phyloP scores from a whole-genome alignment of 2,888 invertebrate genomes.

The Acrobasis suavella region DNA sequence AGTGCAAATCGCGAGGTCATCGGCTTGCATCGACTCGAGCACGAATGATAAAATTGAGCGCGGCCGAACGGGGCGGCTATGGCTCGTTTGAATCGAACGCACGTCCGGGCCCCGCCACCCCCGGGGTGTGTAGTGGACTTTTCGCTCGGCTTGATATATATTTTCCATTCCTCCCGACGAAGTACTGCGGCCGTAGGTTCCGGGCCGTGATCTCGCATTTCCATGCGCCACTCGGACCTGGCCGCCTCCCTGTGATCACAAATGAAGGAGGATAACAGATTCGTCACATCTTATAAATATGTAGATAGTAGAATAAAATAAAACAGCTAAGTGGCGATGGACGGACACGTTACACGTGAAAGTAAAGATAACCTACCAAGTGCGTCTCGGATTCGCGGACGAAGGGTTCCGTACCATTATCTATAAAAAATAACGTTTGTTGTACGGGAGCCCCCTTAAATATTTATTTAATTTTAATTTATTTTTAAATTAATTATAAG shows the following conservation, averaged over 20 bases:
- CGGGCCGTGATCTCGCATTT: slow-evolving; percentile 62
- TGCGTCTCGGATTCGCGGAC: too few species aligned
- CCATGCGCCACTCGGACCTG: slow-evolving; percentile 62
- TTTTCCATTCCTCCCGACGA: slow-evolving; percentile 78
- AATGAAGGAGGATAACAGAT: too few species aligned
- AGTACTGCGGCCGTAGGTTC: slow-evolving; percentile 69
- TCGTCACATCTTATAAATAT: too few species aligned
- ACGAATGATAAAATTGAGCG: slow-evolving; percentile 50
- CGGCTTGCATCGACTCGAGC: slow-evolving; percentile 38
- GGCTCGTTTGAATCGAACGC: slow-evolving; percentile 81
- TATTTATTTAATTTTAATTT: too few species aligned
- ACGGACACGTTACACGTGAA: too few species aligned
- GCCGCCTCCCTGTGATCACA: slow-evolving; percentile 31
- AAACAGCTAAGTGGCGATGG: too few species aligned
- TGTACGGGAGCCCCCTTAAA: too few species aligned
- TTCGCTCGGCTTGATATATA: slow-evolving; percentile 80
- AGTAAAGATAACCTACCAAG: too few species aligned
- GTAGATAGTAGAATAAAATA: too few species aligned
- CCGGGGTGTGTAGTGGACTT: slow-evolving; percentile 79
- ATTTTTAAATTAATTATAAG: too few species aligned
- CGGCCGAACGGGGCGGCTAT: slow-evolving; percentile 54
- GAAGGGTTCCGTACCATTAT: too few species aligned
- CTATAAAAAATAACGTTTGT: too few species aligned
- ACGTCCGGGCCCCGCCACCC: slow-evolving; percentile 73
- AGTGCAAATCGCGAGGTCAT: slow-evolving; percentile 27